Conservation (phyloP, 2,797 vertebrate genomes). For the Pseudocheirus occidentalis region DNA sequence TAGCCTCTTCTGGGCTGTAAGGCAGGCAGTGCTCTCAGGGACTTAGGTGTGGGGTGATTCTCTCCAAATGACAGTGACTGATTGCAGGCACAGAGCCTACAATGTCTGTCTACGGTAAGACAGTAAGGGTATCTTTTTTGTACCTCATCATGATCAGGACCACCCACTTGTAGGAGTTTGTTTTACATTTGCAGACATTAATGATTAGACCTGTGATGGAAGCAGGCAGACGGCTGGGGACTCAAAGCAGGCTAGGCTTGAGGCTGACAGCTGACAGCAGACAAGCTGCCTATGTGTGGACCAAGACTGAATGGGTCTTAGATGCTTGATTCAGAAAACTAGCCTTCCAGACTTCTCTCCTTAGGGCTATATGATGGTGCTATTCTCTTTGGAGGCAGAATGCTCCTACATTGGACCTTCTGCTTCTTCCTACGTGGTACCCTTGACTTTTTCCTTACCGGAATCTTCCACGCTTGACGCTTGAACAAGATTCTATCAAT, state of each 20-base stretch:
- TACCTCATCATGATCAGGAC: background rate
- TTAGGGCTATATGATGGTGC: background rate
- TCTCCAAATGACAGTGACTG: background rate
- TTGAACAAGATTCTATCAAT: background rate
- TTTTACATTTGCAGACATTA: background rate
- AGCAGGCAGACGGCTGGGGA: background rate
- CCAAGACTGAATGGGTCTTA: background rate
- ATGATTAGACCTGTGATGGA: background rate
- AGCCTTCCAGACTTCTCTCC: background rate
- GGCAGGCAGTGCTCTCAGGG: background rate
- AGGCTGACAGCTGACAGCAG: background rate
- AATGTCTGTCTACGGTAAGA: background rate
- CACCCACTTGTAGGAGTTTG: background rate
- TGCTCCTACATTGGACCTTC: background rate
- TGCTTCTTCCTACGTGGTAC: background rate
- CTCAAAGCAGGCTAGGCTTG: background rate
- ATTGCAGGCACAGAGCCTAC: background rate
- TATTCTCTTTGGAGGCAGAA: background rate
- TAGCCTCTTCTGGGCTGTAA: background rate
- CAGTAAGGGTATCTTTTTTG: background rate
- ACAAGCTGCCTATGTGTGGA: background rate
- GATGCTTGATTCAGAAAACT: background rate
- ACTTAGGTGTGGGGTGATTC: background rate
- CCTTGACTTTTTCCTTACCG: background rate
- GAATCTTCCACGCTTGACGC: background rate